phyloP scores from a whole-genome alignment of 2,797 vertebrate species.

The Epinephelus malabaricus region DNA sequence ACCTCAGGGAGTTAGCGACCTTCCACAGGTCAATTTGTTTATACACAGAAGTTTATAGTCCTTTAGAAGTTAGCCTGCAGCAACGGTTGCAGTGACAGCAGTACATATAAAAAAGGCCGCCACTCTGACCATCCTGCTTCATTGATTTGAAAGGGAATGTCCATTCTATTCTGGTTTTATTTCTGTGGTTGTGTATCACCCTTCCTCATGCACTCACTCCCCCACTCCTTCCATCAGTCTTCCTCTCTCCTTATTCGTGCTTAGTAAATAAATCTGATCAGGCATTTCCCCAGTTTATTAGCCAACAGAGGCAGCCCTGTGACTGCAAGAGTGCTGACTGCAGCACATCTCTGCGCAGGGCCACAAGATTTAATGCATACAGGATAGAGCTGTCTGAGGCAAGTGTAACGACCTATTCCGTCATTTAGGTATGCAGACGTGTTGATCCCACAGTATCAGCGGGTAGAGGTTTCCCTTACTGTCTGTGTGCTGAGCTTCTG shows the following conservation, averaged over 20 bases:
- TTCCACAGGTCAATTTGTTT: too few species aligned
- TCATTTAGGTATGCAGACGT: too few species aligned
- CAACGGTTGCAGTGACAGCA: too few species aligned
- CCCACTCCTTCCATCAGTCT: slow-evolving; percentile 42
- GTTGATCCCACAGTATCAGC: slow-evolving; percentile 19
- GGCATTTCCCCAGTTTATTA: slow-evolving; percentile 78
- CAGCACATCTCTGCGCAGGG: slow-evolving; percentile 68
- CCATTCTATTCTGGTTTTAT: too few species aligned
- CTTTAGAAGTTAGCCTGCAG: too few species aligned
- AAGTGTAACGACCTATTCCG: slow-evolving; percentile 17
- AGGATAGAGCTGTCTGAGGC: slow-evolving; percentile 59
- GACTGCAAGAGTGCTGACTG: slow-evolving; percentile 77
- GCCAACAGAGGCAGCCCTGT: slow-evolving; percentile 60
- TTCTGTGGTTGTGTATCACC: slow-evolving; percentile 1
- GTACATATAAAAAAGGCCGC: too few species aligned
- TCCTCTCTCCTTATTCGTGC: slow-evolving; percentile 57
- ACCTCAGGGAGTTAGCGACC: too few species aligned
- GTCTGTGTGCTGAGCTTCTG: slow-evolving; percentile 6
- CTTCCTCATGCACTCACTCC: slow-evolving; percentile 13
- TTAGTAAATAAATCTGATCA: slow-evolving; percentile 81
- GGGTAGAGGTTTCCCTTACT: slow-evolving; percentile 23
- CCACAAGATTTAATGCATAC: slow-evolving; percentile 72
- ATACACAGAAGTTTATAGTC: too few species aligned
- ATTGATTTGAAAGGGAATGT: too few species aligned
- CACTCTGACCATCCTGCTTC: too few species aligned